A percentile compares a stretch with the other conserved stretches of the same genome.
Evolutionary conservation across 2,888 invertebrate genomes (phyloP).

Genomic region (Incurvaria masculella): DNA sequence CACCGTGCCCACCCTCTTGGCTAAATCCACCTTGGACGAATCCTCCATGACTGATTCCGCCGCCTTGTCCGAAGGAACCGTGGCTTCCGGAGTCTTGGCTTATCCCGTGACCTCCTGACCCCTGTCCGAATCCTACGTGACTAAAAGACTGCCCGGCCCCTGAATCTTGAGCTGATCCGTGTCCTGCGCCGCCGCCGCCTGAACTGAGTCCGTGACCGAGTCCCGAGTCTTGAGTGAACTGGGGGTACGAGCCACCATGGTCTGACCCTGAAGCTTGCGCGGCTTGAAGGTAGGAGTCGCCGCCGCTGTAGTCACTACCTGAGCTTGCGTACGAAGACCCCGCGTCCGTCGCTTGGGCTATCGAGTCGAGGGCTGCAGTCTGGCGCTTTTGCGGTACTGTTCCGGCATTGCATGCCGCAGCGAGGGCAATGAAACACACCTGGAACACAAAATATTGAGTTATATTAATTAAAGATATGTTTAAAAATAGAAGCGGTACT

Average conservation of each 20-base stretch:
- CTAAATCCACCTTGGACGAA: slow-evolving; percentile 7
- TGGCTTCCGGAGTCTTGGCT: neutral
- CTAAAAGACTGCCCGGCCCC: neutral
- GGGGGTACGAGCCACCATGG: slow-evolving; percentile 17
- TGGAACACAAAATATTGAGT: too few species aligned
- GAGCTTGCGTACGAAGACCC: slow-evolving; percentile 11
- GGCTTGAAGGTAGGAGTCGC: slow-evolving; percentile 42
- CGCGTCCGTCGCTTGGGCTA: slow-evolving; percentile 1
- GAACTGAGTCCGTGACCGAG: neutral
- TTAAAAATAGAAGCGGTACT: too few species aligned
- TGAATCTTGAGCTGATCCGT: slow-evolving; percentile 1
- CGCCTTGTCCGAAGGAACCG: neutral
- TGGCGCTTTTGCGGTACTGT: slow-evolving; percentile 15
- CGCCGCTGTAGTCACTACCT: slow-evolving; percentile 23
- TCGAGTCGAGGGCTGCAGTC: slow-evolving; percentile 18
- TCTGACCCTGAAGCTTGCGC: slow-evolving; percentile 31
- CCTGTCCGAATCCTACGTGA: neutral
- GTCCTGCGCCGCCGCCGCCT: neutral
- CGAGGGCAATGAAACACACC: slow-evolving; percentile 42
- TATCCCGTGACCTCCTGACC: neutral
- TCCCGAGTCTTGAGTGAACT: slow-evolving; percentile 1
- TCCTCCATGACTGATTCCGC: neutral
- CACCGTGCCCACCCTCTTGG: slow-evolving; percentile 16
- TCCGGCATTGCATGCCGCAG: slow-evolving; percentile 44
- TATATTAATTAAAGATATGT: too few species aligned